A percentile compares a stretch with the other conserved stretches of the same genome.
These are phyloP conservation scores for Stichopus horrens DNA, from an alignment of 53 echinoderm and acorn worm species.

Conservation along the genomic window DNA sequence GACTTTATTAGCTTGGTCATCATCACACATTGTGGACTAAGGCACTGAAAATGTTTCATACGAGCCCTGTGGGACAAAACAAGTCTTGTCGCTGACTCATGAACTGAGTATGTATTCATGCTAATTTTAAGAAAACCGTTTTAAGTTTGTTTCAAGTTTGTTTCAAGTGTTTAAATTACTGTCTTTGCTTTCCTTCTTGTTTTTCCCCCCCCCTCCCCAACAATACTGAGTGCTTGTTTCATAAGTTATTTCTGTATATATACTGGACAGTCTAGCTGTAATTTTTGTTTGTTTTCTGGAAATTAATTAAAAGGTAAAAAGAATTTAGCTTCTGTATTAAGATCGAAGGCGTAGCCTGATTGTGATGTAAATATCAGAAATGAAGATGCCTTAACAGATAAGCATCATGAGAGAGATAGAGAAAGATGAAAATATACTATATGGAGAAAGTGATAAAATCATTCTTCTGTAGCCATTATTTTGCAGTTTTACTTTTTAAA, in stretches of 20 bases:
- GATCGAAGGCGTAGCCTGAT: conserved; percentile 29
- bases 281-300: background rate
- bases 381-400: conserved; percentile 33
- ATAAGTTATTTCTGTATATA: background rate
- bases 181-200: background rate
- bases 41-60: too few relatives aligned
- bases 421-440: conserved; percentile 14
- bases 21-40: too few relatives aligned
- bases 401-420: conserved; percentile 6
- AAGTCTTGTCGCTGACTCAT: background rate
- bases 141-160: background rate
- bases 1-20: too few relatives aligned
- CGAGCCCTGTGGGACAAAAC: background rate
- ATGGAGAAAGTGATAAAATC: conserved; percentile 8
- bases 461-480: background rate
- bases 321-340: conserved; percentile 12
- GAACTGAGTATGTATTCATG: background rate
- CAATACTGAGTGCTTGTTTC: background rate
- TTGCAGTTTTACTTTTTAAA: too few relatives aligned
- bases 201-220: background rate
- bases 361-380: conserved; percentile 23
- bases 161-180: background rate
- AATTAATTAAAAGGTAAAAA: background rate
- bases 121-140: background rate
- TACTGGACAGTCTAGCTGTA: background rate